These are phyloP conservation scores for Dipodomys ordii DNA, from an alignment of 2,113 vertebrate genomes.

Conservation along the genomic window DNA sequence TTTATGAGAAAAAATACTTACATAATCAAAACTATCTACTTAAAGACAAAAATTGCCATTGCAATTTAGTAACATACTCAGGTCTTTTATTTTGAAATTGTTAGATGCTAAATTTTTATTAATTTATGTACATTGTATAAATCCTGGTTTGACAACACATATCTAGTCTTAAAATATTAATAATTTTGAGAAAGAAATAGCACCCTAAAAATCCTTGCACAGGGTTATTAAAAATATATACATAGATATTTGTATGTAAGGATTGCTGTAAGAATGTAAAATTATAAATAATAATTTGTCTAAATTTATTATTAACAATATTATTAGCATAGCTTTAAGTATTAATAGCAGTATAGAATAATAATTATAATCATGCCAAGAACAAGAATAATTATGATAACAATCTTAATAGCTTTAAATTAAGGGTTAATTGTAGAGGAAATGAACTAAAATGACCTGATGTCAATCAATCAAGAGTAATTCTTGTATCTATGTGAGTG, in stretches of 20 bases:
- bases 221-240: background rate
- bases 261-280: background rate
- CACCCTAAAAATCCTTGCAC: background rate
- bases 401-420: constrained; percentile 60
- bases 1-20: constrained; percentile 3
- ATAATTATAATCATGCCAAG: background rate
- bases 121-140: background rate
- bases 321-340: constrained; percentile 26
- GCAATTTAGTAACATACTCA: background rate
- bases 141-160: constrained; percentile 10
- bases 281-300: background rate
- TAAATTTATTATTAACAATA: constrained; percentile 3
- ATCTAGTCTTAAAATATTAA: background rate
- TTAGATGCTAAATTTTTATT: constrained; percentile 22
- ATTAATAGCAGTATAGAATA: constrained; percentile 16
- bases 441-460: constrained; percentile 21
- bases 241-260: background rate
- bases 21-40: background rate
- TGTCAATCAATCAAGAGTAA: background rate
- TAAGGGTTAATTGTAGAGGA: constrained; percentile 33
- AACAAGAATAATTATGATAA: constrained; percentile 36
- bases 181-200: constrained; percentile 17
- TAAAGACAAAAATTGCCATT: background rate
- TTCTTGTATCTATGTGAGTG: background rate
- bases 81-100: background rate